Evolutionary conservation across 2,113 vertebrate species (phyloP).

Genomic region (Ictidomys tridecemlineatus): DNA sequence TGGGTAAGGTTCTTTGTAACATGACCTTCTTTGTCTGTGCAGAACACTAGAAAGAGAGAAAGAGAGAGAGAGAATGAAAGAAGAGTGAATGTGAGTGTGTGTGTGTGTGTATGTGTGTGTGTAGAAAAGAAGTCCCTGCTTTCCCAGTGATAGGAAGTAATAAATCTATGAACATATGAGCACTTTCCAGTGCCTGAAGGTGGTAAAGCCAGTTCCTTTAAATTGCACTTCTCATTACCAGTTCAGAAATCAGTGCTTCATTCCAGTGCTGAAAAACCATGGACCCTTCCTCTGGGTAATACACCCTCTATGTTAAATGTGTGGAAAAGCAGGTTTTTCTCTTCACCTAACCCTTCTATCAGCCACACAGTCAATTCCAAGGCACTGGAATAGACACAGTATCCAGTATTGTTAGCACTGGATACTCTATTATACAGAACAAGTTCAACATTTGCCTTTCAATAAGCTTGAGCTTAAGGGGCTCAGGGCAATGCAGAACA

Average conservation of each 20-base stretch:
- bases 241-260: neutral
- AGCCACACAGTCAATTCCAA: constrained; percentile 47
- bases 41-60: neutral
- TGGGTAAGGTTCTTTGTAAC: neutral
- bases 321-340: neutral
- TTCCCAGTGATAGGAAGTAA: neutral
- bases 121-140: neutral
- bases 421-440: neutral
- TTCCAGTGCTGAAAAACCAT: constrained; percentile 54
- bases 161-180: neutral
- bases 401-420: neutral
- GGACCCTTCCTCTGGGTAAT: neutral
- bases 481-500: constrained; percentile 63
- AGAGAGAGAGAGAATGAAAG: too few relatives aligned
- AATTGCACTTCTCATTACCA: constrained; percentile 12
- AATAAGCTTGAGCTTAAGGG: constrained; percentile 62
- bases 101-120: neutral
- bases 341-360: neutral
- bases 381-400: neutral
- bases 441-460: constrained; percentile 33
- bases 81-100: too few relatives aligned
- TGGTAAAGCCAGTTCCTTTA: neutral
- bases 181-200: constrained; percentile 34
- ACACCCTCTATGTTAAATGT: neutral
- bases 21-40: neutral